Percentiles rank a stretch among this genome's conserved stretches.
Evolutionary conservation across 2,113 vertebrate species (phyloP).

Genomic region (Forbesichthys papilliferus): DNA sequence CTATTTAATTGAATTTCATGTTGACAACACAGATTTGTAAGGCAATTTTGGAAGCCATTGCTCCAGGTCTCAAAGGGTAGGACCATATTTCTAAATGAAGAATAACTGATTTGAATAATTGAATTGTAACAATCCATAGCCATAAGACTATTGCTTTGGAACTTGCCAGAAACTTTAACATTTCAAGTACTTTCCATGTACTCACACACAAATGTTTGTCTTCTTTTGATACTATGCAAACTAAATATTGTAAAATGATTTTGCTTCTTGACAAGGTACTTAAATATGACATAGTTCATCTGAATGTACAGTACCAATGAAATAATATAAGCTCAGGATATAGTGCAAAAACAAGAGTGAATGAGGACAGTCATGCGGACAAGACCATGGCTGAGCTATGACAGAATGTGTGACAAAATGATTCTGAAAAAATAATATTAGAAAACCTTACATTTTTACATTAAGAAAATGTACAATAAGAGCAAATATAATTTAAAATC

Average conservation of each 20-base stretch:
- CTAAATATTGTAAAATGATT: constrained; percentile 22
- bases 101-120: constrained; percentile 6
- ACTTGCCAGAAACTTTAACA: constrained; percentile 19
- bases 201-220: constrained; percentile 1
- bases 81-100: constrained; percentile 58
- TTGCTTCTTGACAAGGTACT: constrained; percentile 17
- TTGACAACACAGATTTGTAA: constrained; percentile 60
- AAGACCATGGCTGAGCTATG: constrained; percentile 39
- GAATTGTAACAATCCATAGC: constrained; percentile 17
- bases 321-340: constrained; percentile 60
- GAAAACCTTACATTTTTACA: constrained; percentile 56
- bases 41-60: constrained; percentile 67
- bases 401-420: constrained; percentile 30
- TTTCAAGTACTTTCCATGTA: neutral
- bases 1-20: constrained; percentile 72
- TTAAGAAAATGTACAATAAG: constrained; percentile 48
- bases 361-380: constrained; percentile 38
- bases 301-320: constrained; percentile 43
- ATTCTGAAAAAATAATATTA: constrained; percentile 56
- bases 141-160: constrained; percentile 29
- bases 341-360: constrained; percentile 81
- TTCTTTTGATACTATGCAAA: constrained; percentile 29
- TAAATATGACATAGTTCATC: constrained; percentile 15
- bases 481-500: constrained; percentile 61
- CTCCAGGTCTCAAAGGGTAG: constrained; percentile 69